Evolutionary conservation across 1,140 invertebrate genomes (phyloP), one percentile per base, ranked within the genome.

Genomic region (Drosophila busckii): DNA sequence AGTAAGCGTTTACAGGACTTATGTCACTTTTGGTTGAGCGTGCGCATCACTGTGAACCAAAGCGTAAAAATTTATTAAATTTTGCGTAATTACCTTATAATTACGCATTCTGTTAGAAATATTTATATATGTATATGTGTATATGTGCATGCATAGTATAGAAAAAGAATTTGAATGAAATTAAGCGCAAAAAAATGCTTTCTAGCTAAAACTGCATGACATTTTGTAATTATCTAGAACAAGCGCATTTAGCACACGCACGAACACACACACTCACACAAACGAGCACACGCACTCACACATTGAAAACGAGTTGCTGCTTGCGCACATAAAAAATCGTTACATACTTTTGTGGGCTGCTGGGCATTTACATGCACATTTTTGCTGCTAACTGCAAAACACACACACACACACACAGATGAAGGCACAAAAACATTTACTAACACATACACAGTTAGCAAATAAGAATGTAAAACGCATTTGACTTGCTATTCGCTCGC

Each of bases 181-280:
- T 62, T 52, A 53, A 59, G 63, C 25, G 41, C 31, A 53, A 58
- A 66, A 64, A 64, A 20, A 37, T 22, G 20, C 22, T n/a, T n/a
- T 4, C 15, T 10, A 9, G 3, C 16, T 26, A 25, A 69, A 50
- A 29, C 53, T 50, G 32, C 37, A 50, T 70, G 70, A 75, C 70
- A 65, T 76, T 76, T 75, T 76, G n/a, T 76, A 75, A 75, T 75
- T 75, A 75, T 75, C 70, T 76, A 65, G 70, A 70, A 70, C 70
- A 70, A 75, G 70, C 69, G 54, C 65, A 75, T 63, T 75, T 76
- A 75, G 70, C 60, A 60, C 44, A 76, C 26, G 31, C 16, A 16
- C 28, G 48, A 7, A 19, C 20, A 58, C 17, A 40, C 20, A 20
- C 32, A 61, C 22, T 29, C 31, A 19, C 12, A 25, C 44, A 60